Base-by-base conservation (phyloP, 1,140 invertebrate genomes). In the Ephestia elutella region DNA sequence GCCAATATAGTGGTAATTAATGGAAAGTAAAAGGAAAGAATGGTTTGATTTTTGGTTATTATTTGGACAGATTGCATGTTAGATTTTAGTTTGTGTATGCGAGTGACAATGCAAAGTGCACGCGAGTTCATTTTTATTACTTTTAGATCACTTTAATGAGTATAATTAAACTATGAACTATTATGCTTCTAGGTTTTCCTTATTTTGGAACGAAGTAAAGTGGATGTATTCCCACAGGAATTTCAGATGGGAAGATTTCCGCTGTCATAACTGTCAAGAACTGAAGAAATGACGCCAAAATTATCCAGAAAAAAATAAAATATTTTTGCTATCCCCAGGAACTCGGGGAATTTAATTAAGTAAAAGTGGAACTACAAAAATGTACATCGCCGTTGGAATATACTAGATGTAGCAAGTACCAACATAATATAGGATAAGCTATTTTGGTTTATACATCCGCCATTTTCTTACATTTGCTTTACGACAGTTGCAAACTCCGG, bases 211-310 rank as follows among this genome's bases (percentile, higher is more conserved):
- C 38, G 2, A 44, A 44, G 38, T 15, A 44, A 44, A 44, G 38
- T 44, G n/a, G 38, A 44, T 44, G 38, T 44, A 44, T 44, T 44
- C 38, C 38, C 38, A 15, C 13, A 44, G 38, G 38, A 44, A 15
- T 44, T 44, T 44, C 38, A 44, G 38, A 44, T 17, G 38, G 38
- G 38, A 44, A 44, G 38, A 44, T 44, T 44, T 44, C 38, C 38
- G 38, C 38, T 44, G 38, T 44, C 38, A 44, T 44, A 44, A 44
- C 38, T 44, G 38, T 44, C 38, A 44, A 44, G 38, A 44, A 44
- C 38, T 44, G 38, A 44, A 44, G 38, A 44, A 44, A 44, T 44
- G 38, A 44, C 38, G 38, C 38, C 38, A 1, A 44, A 44, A 44
- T 44, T 44, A 44, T 44, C 38, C 38, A 44, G 38, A 44, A 44